Base-by-base conservation (phyloP, 2,888 invertebrate species). In the Lithodes maja region DNA sequence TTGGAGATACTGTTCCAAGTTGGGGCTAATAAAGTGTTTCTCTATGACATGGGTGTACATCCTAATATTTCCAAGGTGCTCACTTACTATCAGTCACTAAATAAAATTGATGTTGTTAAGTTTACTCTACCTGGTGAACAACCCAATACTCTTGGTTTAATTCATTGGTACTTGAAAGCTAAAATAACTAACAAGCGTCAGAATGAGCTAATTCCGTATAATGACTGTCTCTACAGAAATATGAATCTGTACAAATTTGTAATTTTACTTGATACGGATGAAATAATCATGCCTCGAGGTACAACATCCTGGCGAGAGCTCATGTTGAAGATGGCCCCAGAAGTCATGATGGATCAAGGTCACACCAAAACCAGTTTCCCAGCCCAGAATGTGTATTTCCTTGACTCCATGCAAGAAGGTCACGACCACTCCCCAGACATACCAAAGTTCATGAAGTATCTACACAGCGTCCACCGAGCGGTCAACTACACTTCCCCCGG, bases 151-250 rank as follows among this genome's bases (percentile, higher is more conserved):
- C 97, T 97, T 0, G 96, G 96, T 0, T 96, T 98, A 93, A 97
- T 97, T 93, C 97, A 97, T 94, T 95, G 97, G 94, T 98, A 97
- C 93, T 95, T 98, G 81, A 97, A 96, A 87, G 97, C 97, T 93
- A 98, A 98, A 94, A 96, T 97, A 55, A 98, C 97, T 93, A 97
- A 98, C 94, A 99, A 99, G 94, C 95, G 98, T n/a, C 97, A 98
- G 94, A 98, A 98, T 94, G 98, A 99, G 94, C 95, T 99, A 90
- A 97, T 99, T 92, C 98, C 98, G 15, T 99, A 98, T 95, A 99
- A 99, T 94, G 99, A 99, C 94, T 99, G 99, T 93, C 95, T 99
- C 86, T 98, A 98, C 94, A 96, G 97, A 93, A 97, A 98, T 93
- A 95, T 98, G 94, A 97, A 98, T 94, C 95, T 96, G 92, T 98